phyloP scores from a whole-genome alignment of 30 jellyfish, hydroid and myxozoan species.

The Aurelia aurita region DNA sequence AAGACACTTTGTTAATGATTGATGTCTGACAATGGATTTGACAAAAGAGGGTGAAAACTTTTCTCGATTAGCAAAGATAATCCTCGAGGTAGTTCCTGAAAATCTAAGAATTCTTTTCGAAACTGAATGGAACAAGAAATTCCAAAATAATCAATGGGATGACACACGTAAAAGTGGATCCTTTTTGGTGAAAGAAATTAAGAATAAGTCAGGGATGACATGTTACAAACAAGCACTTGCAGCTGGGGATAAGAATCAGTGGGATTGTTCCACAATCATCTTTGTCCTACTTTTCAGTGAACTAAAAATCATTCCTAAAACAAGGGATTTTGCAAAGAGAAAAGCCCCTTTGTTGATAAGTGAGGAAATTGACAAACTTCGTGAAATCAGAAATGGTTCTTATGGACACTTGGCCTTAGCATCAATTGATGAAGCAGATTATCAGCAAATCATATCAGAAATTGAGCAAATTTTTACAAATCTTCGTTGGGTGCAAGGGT shows the following conservation, averaged over 20 bases:
- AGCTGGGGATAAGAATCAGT: neutral
- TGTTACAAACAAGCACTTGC: neutral
- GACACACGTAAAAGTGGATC: neutral
- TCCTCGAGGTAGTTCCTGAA: neutral
- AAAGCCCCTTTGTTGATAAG: neutral
- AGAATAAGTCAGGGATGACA: neutral
- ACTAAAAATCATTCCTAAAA: neutral
- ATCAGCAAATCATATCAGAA: neutral
- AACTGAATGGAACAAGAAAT: neutral
- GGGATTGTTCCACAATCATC: neutral
- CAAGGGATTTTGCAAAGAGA: neutral
- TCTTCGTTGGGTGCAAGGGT: neutral
- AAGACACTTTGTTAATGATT: too few relatives aligned
- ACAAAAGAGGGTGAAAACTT: constrained; percentile 9
- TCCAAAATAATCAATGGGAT: neutral
- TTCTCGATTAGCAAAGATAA: neutral
- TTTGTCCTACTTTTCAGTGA: neutral
- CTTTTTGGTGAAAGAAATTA: neutral
- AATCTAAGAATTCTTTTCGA: neutral
- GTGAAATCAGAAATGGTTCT: constrained; percentile 8
- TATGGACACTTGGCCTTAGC: neutral
- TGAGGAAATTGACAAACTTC: neutral
- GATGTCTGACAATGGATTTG: neutral
- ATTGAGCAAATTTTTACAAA: neutral
- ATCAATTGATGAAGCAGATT: neutral